These are phyloP conservation scores for Paramacrobiotus metropolitanus DNA, from an alignment of 1,140 invertebrate genomes.

Conservation along the genomic window DNA sequence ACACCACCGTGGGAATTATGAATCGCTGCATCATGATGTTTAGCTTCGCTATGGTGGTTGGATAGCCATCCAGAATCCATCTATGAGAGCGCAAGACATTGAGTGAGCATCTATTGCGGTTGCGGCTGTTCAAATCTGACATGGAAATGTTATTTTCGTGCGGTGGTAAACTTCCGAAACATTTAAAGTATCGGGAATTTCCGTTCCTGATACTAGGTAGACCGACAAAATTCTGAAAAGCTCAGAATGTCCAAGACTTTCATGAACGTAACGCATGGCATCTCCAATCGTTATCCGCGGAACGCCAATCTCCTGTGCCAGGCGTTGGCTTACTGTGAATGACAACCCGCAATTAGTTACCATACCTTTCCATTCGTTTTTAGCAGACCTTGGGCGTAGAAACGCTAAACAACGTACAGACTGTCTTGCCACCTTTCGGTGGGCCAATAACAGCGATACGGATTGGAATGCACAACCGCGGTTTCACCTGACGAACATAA, in stretches of 20 bases:
- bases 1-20: neutral
- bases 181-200: neutral
- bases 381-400: neutral
- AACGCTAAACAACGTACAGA: neutral
- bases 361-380: neutral
- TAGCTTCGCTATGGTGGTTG: neutral
- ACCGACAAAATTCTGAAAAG: neutral
- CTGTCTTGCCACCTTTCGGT: neutral
- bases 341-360: no score
- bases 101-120: neutral
- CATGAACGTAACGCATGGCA: neutral
- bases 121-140: no score
- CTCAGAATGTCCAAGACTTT: neutral
- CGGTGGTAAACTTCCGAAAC: no score
- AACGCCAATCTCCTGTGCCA: neutral
- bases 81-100: neutral
- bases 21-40: neutral
- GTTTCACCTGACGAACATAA: neutral
- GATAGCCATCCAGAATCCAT: neutral
- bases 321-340: neutral
- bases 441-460: neutral
- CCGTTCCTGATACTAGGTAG: neutral
- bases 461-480: neutral
- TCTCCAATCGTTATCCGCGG: neutral
- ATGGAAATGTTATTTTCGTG: no score